Conservation (phyloP, 2,113 vertebrate genomes). For the Ranitomeya imitator region DNA sequence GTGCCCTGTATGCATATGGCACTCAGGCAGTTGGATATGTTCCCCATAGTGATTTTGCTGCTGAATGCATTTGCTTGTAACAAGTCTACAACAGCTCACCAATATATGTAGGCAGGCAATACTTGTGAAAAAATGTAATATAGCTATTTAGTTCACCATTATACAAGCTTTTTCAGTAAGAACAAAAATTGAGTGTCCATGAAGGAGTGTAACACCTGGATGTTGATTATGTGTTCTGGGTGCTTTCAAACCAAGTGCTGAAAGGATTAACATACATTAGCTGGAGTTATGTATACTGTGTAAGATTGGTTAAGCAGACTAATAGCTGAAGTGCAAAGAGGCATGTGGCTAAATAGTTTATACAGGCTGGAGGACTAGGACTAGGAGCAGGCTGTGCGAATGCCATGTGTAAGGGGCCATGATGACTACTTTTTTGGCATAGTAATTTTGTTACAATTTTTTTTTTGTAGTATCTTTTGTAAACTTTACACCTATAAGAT, state of each 20-base stretch:
- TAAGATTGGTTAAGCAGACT: not conserved
- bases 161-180: not conserved
- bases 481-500: too few relatives aligned
- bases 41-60: not conserved
- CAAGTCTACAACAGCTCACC: not conserved
- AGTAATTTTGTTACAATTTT: not conserved
- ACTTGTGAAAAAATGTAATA: not conserved
- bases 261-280: slow-evolving; percentile 47
- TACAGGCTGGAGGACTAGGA: slow-evolving; percentile 2
- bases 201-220: slow-evolving; percentile 1
- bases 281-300: slow-evolving; percentile 17
- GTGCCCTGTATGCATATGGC: not conserved
- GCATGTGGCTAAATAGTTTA: not conserved
- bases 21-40: not conserved
- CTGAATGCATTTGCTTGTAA: not conserved
- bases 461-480: too few relatives aligned
- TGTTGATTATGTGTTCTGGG: slow-evolving; percentile 27
- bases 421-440: not conserved
- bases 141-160: not conserved
- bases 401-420: not conserved
- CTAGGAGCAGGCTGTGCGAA: not conserved
- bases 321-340: slow-evolving; percentile 43
- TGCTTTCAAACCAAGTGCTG: slow-evolving; percentile 42
- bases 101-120: not conserved
- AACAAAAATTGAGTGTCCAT: not conserved